Evolutionary conservation across 2,888 invertebrate species (phyloP).

Genomic region (Parnassius orleans): DNA sequence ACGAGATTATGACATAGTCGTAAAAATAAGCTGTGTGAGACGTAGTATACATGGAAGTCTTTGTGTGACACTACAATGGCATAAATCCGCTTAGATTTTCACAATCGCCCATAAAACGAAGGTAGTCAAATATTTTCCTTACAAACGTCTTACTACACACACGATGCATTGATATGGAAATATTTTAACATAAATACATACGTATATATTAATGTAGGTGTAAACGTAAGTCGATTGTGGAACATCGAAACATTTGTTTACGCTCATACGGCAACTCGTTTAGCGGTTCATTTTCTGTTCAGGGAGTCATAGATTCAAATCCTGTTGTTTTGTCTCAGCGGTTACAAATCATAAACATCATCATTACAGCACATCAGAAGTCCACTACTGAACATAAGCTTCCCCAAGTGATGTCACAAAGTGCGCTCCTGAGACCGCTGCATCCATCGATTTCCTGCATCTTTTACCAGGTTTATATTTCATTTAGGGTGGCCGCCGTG

Average conservation of each 20-base stretch:
- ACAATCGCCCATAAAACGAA: slow-evolving; percentile 17
- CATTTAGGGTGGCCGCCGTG: too few relatives aligned
- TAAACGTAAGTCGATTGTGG: not conserved
- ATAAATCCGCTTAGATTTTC: slow-evolving; percentile 15
- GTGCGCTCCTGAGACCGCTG: too few relatives aligned
- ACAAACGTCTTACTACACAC: slow-evolving; percentile 6
- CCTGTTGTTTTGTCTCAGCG: too few relatives aligned
- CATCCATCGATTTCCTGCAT: too few relatives aligned
- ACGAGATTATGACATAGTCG: slow-evolving; percentile 1
- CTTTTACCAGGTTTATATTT: too few relatives aligned
- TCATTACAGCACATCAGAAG: too few relatives aligned
- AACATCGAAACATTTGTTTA: slow-evolving; percentile 5
- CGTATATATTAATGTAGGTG: slow-evolving; percentile 6
- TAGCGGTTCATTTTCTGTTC: too few relatives aligned
- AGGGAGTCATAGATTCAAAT: too few relatives aligned
- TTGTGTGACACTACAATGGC: not conserved
- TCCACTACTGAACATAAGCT: too few relatives aligned
- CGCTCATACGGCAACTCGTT: too few relatives aligned
- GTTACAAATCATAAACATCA: too few relatives aligned
- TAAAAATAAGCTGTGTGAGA: slow-evolving; percentile 1
- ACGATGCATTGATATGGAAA: not conserved
- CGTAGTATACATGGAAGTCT: not conserved
- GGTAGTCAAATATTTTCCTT: slow-evolving; percentile 8
- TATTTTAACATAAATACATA: slow-evolving; percentile 13
- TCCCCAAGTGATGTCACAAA: too few relatives aligned